Percentiles rank a stretch among this genome's conserved stretches.
phyloP scores from a whole-genome alignment of 2,888 invertebrate species.

The Andrena trimmerana region DNA sequence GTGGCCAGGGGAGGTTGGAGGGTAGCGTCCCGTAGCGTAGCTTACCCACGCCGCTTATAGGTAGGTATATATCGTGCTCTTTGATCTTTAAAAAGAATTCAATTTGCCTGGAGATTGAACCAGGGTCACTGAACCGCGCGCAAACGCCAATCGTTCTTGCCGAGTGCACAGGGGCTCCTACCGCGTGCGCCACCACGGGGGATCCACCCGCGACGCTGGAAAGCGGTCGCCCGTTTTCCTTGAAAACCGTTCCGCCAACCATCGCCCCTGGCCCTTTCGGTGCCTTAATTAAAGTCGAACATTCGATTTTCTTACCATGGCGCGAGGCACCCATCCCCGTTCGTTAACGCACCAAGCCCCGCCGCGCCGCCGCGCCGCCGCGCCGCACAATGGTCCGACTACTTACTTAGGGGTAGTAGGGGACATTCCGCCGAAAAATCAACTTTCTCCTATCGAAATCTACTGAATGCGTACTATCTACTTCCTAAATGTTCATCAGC shows the following conservation, averaged over 20 bases:
- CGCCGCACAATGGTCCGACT: not conserved
- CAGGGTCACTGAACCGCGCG: conserved; percentile 77
- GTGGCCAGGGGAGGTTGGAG: conserved; percentile 19
- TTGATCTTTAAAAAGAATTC: conserved; percentile 82
- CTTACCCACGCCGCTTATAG: conserved; percentile 53
- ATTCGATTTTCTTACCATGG: conserved; percentile 51
- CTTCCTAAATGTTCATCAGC: no score
- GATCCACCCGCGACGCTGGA: conserved; percentile 27
- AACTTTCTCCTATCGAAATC: no score
- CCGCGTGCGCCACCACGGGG: conserved; percentile 18
- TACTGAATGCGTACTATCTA: no score
- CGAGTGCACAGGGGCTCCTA: conserved; percentile 36
- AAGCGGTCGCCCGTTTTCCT: conserved; percentile 55
- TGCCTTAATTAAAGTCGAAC: conserved; percentile 58
- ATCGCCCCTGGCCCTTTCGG: conserved; percentile 24
- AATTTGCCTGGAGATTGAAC: conserved; percentile 83
- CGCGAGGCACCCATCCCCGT: conserved; percentile 23
- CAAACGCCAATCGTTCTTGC: conserved; percentile 59
- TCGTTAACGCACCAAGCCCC: conserved; percentile 19
- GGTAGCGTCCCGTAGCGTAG: conserved; percentile 35
- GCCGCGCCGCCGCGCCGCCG: not conserved
- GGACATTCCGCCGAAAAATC: no score
- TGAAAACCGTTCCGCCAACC: conserved; percentile 42
- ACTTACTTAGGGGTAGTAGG: not conserved
- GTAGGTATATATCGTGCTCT: conserved; percentile 75